A percentile compares a stretch with the other conserved stretches of the same genome.
These are phyloP conservation scores for Ectropis grisescens DNA, from an alignment of 1,140 invertebrate species.

Conservation along the genomic window DNA sequence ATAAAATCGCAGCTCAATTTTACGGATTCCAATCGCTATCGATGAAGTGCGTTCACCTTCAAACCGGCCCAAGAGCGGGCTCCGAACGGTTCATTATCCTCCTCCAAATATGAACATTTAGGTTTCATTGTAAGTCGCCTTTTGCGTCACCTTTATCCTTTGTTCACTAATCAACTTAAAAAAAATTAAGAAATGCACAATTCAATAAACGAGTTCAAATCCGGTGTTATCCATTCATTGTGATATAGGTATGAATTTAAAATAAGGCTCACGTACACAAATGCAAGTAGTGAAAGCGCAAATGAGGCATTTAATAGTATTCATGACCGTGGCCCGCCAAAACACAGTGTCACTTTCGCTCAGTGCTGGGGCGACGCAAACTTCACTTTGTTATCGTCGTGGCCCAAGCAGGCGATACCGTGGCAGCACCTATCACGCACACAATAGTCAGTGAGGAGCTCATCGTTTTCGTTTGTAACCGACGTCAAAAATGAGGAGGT, in stretches of 20 bases:
- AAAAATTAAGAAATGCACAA: too few species aligned
- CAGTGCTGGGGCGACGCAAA: constrained; percentile 10
- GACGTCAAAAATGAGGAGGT: background rate
- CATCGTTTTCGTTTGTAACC: background rate
- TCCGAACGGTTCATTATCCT: constrained; percentile 60
- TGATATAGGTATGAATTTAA: too few species aligned
- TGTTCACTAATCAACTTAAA: too few species aligned
- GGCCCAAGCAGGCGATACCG: too few species aligned
- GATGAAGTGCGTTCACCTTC: constrained; percentile 56
- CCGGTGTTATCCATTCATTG: too few species aligned
- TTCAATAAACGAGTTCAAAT: too few species aligned
- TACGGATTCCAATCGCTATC: constrained; percentile 51
- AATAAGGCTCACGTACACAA: too few species aligned
- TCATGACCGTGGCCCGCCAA: constrained; percentile 32
- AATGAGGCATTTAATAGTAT: constrained; percentile 40
- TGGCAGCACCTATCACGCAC: constrained; percentile 3
- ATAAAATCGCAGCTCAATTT: constrained; percentile 46
- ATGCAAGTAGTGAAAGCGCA: constrained; percentile 44
- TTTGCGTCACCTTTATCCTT: too few species aligned
- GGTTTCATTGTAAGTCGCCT: constrained; percentile 14
- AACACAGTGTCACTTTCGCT: constrained; percentile 53
- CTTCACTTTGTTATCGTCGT: too few species aligned
- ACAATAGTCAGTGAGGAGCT: constrained; percentile 7
- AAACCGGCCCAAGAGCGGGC: constrained; percentile 52
- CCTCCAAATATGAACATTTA: constrained; percentile 47